Evolutionary conservation across 2,797 vertebrate species (phyloP).

Genomic region (Staurois parvus): DNA sequence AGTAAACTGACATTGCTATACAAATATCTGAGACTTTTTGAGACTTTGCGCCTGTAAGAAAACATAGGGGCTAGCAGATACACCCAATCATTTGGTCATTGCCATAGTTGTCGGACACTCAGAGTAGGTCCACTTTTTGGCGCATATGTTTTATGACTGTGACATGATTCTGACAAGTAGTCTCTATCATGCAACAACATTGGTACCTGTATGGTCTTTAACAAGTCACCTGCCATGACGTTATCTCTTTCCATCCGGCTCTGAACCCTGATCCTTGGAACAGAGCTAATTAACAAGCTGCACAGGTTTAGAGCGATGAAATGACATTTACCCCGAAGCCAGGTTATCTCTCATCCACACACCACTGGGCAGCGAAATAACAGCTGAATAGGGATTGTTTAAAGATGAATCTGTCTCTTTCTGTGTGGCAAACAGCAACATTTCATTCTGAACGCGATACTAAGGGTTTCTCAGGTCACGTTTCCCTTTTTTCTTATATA

Average conservation of each 20-base stretch:
- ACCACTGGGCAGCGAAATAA: slow-evolving; percentile 15
- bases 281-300: slow-evolving; percentile 19
- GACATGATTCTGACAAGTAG: no score
- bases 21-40: no score
- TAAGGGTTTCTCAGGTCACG: slow-evolving; percentile 22
- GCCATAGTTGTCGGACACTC: no score
- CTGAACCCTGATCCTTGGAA: neutral
- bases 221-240: slow-evolving; percentile 18
- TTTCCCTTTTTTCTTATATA: slow-evolving; percentile 7
- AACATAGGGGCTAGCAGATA: no score
- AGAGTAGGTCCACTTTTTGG: no score
- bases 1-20: no score
- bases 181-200: no score
- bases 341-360: slow-evolving; percentile 31
- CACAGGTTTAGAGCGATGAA: slow-evolving; percentile 27
- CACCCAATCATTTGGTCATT: no score
- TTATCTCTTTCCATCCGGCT: neutral
- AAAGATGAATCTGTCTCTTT: slow-evolving; percentile 37
- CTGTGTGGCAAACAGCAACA: slow-evolving; percentile 15
- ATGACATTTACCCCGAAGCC: slow-evolving; percentile 26
- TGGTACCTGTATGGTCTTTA: neutral
- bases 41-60: no score
- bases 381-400: slow-evolving; percentile 18
- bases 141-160: no score
- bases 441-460: neutral